Evolutionary conservation across 2,888 invertebrate species (phyloP), one percentile per base, ranked within the genome.

Genomic region (Galerucella nymphaeae): DNA sequence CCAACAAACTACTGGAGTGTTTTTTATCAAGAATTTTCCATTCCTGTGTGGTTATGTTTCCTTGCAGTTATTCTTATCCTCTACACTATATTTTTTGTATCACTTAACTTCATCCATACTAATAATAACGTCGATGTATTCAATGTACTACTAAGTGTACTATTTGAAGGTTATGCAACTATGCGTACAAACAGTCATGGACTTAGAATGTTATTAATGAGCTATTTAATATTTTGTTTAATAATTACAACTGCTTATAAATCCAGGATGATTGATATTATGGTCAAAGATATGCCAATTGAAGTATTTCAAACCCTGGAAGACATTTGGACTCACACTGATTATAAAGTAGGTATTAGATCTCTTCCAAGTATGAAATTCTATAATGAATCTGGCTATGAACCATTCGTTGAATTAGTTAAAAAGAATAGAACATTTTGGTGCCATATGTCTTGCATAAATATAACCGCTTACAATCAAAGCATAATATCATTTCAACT

Each of bases 231-330:
- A 3, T 58, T 23, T 23, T 58, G 58, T n/a, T 1, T 58, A 10
- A 58, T 58, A 20, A 23, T 58, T 14, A 58, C 58, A 20, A 58
- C 23, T 11, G 58, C 9, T 14, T 58, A 58, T n/a, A 58, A 58
- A 30, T 14, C 6, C 8, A 58, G 58, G n/a, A 58, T 58, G 58
- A 20, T 58, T n/a, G 10, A 58, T 30, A 58, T 58, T 23, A 58
- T 58, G 58, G n/a, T 58, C 6, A 9, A 30, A 23, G 58, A 58
- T 14, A 58, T 30, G 45, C 50, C 53, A 20, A n/a, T 53, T 65
- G 50, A 53, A n/a, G 20, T 65, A n/a, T 53, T 48, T 23, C 30
- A 65, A 9, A 48, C 23, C 13, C 1, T n/a, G 41, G 23, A 50
- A 14, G 53, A 65, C 38, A 18, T 48, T n/a, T 65, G 53, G 53